phyloP scores from a whole-genome alignment of 2,113 vertebrate species.

The Sphyrna mokarran region DNA sequence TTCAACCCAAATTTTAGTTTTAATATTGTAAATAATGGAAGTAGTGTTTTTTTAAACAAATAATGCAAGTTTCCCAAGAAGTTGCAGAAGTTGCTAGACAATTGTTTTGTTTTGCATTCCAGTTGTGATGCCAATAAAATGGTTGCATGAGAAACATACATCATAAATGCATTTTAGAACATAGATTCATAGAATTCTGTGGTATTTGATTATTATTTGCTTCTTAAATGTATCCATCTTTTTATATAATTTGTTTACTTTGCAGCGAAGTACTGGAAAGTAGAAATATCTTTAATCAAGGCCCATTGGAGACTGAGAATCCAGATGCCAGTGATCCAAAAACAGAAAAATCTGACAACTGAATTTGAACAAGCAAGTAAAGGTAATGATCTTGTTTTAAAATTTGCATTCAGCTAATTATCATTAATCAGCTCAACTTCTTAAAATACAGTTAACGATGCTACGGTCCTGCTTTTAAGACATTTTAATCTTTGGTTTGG shows the following conservation, averaged over 20 bases:
- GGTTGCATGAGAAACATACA: neutral
- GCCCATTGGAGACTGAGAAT: neutral
- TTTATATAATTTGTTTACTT: neutral
- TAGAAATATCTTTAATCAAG: neutral
- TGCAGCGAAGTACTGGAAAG: neutral
- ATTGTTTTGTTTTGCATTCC: neutral
- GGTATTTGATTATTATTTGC: neutral
- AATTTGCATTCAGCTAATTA: neutral
- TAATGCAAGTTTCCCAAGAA: neutral
- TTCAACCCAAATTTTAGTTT: neutral
- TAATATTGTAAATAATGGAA: neutral
- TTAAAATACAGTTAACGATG: neutral
- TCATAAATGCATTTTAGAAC: neutral
- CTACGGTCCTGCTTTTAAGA: neutral
- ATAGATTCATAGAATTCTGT: neutral
- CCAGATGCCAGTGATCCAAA: neutral
- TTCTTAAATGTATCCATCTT: constrained; percentile 14
- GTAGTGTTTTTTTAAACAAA: too few relatives aligned
- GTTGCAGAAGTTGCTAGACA: neutral
- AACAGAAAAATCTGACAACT: neutral
- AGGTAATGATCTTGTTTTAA: neutral
- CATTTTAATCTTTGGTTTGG: constrained; percentile 2
- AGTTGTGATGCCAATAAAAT: neutral
- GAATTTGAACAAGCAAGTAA: neutral
- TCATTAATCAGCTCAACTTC: neutral